These are phyloP conservation scores for Antechinus flavipes DNA, from an alignment of 2,113 vertebrate species.

Conservation along the genomic window DNA sequence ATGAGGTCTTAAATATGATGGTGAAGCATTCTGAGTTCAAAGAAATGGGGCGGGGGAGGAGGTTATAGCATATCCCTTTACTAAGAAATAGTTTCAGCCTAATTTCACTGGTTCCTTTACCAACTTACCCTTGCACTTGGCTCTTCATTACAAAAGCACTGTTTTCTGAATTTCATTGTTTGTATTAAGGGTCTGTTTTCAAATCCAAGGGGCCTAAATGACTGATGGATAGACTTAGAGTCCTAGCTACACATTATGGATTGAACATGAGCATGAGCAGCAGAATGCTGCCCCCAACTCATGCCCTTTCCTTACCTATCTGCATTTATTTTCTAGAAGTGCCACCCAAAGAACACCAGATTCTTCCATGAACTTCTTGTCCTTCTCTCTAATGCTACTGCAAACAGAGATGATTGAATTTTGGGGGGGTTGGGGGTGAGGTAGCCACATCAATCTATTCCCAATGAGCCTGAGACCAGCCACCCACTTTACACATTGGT, in stretches of 20 bases:
- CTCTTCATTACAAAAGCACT: not conserved
- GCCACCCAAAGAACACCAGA: not conserved
- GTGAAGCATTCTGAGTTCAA: not conserved
- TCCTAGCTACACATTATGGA: not conserved
- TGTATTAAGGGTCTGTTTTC: not conserved
- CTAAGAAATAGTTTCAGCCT: not conserved
- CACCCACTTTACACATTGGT: not conserved
- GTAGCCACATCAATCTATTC: not conserved
- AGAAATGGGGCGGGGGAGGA: no score
- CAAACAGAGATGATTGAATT: no score
- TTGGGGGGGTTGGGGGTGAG: not conserved
- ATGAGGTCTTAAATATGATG: not conserved
- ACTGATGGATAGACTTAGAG: not conserved
- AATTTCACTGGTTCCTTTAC: not conserved
- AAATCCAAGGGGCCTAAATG: not conserved
- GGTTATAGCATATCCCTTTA: not conserved
- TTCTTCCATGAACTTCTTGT: not conserved
- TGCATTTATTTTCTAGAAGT: not conserved
- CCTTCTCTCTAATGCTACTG: not conserved
- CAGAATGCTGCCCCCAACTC: not conserved
- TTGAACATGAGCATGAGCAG: not conserved
- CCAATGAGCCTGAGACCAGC: not conserved
- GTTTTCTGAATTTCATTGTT: not conserved
- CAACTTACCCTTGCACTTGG: not conserved
- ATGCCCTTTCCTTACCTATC: not conserved